Base-by-base conservation (phyloP, 2,113 vertebrate species). In the Oceanodroma tethys region DNA sequence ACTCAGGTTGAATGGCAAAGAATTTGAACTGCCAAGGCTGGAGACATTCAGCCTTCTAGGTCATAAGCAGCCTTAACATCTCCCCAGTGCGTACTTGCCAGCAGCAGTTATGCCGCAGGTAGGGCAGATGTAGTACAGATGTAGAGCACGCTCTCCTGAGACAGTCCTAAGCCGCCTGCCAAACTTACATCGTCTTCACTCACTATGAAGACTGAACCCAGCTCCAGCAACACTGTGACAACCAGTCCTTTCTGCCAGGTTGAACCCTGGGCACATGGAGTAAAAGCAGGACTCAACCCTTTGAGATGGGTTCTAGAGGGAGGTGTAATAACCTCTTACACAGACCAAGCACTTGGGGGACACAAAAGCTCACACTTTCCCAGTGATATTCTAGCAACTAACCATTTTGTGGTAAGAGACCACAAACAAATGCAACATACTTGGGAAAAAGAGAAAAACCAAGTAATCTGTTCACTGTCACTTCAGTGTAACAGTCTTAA, bases 11-110 rank as follows among this genome's bases (percentile, higher is more conserved):
- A 88, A 81, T 10, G 20, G 86, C 48, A 90, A 83, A 91, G 67
- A 17, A 82, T 56, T 32, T 50, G 56, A 90, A 40, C 9, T 2
- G 5, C 13, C 48, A 30, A n/a, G 55, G 65, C 68, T 71, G 81
- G 56, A 68, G 73, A 47, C 52, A 34, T 11, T 81, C 55, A 50
- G 47, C 38, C 75, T 72, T 67, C 48, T 23, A 20, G 55, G 55
- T 38, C 85, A 30, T 4, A 12, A 65, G 53, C 36, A 60, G 53
- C 47, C 18, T 11, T 13, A n/a, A 40, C 73, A 14, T 3, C 14
- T 80, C 58, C 78, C 70, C 2, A 2, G 2, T 1, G 7, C 0
- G 0, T 4, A 4, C 8, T 0, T 60, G 79, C 43, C 50, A 38
- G 78, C 65, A 53, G 90, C 87, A 79, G 81, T 50, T 21, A 45